Base-by-base conservation (phyloP, 2,113 vertebrate genomes). In the Aix galericulata region DNA sequence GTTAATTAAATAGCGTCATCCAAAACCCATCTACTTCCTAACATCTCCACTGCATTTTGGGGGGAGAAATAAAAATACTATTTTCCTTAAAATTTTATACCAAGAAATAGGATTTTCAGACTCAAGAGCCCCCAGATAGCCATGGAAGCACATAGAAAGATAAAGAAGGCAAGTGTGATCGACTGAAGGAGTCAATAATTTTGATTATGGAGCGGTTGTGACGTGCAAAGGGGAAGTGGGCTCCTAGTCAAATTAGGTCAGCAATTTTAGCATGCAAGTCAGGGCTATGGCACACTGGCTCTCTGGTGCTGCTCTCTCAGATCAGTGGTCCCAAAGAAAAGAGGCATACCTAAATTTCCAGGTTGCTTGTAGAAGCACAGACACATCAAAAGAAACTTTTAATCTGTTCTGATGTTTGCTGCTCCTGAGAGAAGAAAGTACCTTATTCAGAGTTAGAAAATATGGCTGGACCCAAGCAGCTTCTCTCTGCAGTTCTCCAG, bases 321-420 rank as follows among this genome's bases (percentile, higher is more conserved):
- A 34, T 86, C 1, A 1, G 48, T 40, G 18, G 17, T 69, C 85
- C 89, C 6, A 3, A 77, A 72, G 9, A 9, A 62, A 63, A 77
- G 72, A 59, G 5, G 3, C 11, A 31, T 1, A 27, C 34, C 20
- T n/a, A 9, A 31, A 64, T 89, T 93, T 85, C 32, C 23, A 79
- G 26, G 29, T 40, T 91, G 31, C 56, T 48, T 62, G 38, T 55
- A 85, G 73, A 81, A 92, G n/a, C 17, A 74, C 6, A 89, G 66
- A 64, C 22, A 62, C 38, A 86, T 90, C 67, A 94, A 92, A 88
- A 59, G 18, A 83, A 86, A 87, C 42, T 93, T 94, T 83, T 79
- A 87, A 89, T 87, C 60, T 62, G 13, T 82, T 87, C 81, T 84
- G 77, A 94, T 76, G 32, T 82, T 86, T 59, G 4, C 44, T 68